These are phyloP conservation scores for Otolemur crassicaudatus DNA, from an alignment of 2,797 vertebrate species.

Conservation along the genomic window DNA sequence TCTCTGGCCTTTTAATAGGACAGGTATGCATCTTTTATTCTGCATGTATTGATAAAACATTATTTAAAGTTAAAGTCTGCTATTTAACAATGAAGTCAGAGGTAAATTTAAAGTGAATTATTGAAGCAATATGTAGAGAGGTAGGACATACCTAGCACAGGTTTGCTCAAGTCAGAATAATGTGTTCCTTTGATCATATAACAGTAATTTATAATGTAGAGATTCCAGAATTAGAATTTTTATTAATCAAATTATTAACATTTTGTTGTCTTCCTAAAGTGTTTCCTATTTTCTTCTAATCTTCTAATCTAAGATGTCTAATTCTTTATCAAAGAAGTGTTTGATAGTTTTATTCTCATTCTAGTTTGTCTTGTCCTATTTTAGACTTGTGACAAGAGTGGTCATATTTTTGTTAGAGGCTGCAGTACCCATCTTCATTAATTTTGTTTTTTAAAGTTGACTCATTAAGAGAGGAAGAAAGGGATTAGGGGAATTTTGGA, in stretches of 20 bases:
- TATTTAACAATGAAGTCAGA: neutral
- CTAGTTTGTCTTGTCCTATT: neutral
- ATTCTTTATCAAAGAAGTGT: constrained; percentile 25
- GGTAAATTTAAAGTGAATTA: neutral
- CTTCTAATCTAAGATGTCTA: neutral
- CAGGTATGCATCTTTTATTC: constrained; percentile 89
- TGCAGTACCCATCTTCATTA: neutral
- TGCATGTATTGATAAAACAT: constrained; percentile 32
- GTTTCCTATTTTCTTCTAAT: neutral
- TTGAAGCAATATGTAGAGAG: neutral
- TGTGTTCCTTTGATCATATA: neutral
- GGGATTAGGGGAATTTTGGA: neutral
- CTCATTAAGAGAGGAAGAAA: neutral
- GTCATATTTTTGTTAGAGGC: neutral
- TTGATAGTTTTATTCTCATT: constrained; percentile 24
- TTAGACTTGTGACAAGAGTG: neutral
- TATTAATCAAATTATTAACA: neutral
- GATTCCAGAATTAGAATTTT: constrained; percentile 24
- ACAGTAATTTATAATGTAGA: constrained; percentile 28
- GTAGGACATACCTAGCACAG: neutral
- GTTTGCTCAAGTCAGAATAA: neutral
- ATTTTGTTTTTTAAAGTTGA: neutral
- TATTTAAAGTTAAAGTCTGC: neutral
- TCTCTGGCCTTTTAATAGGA: constrained; percentile 95
- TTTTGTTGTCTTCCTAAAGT: neutral